Base-by-base conservation (phyloP, 2,888 invertebrate species). In the Heliconius ismenius region DNA sequence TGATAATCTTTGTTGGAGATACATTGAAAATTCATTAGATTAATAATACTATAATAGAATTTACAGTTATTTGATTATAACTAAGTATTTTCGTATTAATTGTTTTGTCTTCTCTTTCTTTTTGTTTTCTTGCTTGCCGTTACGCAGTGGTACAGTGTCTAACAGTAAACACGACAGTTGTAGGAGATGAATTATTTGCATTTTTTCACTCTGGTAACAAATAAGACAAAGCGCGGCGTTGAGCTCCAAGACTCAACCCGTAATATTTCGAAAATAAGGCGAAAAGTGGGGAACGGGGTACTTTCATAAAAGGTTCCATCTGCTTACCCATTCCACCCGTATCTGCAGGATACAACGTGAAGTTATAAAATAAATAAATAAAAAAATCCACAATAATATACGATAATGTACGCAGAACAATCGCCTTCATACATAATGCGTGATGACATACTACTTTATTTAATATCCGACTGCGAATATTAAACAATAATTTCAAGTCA, bases 1-100 rank as follows among this genome's bases (percentile, higher is more conserved):
- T 18, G 62, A 76, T 72, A 76, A 74, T 74, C 62, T 78, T 43
- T 76, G 63, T 54, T 69, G 36, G 62, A 75, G 36, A 70, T 65
- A 76, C 76, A 76, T 76, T 73, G 73, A 76, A 76, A 72, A 73
- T 67, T 76, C 65, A 64, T 76, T 76, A 76, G 60, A 65, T 76
- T 76, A 73, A 65, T 76, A 58, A 39, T n/a, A 76, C 72, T 76
- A 60, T 72, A 72, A 58, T 73, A 39, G n/a, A 49, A 64, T n/a
- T 7, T 64, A 65, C 32, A 32, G 64, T 54, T 39, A 28, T 63
- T 39, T 62, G 10, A n/a, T 58, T n/a, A 58, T 18, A 58, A 58
- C 11, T n/a, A 0, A 58, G 11, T n/a, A 58, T 58, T 58, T 11
- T n/a, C 58, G 9, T 58, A n/a, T 4, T n/a, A 10, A 11, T n/a